These are phyloP conservation scores for Arizona elegans DNA, from an alignment of 2,113 vertebrate species.

Conservation along the genomic window DNA sequence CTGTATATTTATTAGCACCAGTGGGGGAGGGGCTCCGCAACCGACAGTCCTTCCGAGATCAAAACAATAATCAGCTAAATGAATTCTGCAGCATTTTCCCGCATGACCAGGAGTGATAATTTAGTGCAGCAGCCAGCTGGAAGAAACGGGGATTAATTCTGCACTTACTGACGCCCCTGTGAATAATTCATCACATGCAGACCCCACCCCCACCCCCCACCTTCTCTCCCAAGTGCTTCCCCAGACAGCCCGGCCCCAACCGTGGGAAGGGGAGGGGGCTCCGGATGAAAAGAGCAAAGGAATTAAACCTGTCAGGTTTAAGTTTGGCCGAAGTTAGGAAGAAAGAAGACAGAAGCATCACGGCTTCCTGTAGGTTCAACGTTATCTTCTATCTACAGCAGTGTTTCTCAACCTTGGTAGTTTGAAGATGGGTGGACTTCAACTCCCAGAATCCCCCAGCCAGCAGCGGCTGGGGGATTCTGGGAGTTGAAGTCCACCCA, in stretches of 20 bases:
- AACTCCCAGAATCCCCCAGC: too few relatives aligned
- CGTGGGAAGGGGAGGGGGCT: background rate
- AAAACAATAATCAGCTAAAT: constrained; percentile 86
- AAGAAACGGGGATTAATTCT: constrained; percentile 86
- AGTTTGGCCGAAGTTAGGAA: constrained; percentile 11
- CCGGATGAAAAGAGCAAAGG: background rate
- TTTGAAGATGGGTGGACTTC: too few relatives aligned
- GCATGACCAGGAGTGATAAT: constrained; percentile 84
- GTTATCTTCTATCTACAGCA: too few relatives aligned
- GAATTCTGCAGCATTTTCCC: constrained; percentile 86
- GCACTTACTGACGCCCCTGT: constrained; percentile 78
- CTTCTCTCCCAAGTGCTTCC: constrained; percentile 62
- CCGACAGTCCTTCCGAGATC: constrained; percentile 61
- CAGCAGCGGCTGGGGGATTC: too few relatives aligned
- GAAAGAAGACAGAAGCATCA: too few relatives aligned
- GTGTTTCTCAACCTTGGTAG: too few relatives aligned
- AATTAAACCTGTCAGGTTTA: background rate
- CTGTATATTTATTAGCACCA: constrained; percentile 46
- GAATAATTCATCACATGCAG: constrained; percentile 83
- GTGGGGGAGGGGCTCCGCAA: constrained; percentile 27
- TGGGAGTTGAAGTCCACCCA: too few relatives aligned
- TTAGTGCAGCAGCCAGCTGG: constrained; percentile 86
- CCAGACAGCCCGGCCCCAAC: constrained; percentile 48
- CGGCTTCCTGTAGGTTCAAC: background rate
- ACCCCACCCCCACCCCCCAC: constrained; percentile 19